Evolutionary conservation across 2,888 invertebrate genomes (phyloP), one percentile per base, ranked within the genome.

Genomic region (Catocala sponsa): DNA sequence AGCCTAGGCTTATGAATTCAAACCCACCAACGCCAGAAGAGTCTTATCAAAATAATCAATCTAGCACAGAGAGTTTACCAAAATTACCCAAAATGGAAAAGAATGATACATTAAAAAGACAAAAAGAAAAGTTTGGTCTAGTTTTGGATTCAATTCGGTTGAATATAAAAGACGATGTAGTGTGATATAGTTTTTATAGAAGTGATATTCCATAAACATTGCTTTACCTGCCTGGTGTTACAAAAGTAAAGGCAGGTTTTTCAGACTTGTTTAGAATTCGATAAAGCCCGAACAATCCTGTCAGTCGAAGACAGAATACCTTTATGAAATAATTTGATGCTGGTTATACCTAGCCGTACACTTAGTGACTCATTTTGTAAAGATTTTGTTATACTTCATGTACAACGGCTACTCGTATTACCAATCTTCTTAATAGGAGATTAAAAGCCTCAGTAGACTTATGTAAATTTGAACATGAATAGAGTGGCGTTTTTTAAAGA

Each of bases 51-150:
- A 86, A 88, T 0, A 90, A 90, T 42, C 78, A 78, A 6, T 90
- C 90, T 0, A 91, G 90, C 66, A 79, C 77, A 9, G 93, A 93
- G 50, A 92, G 90, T 73, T 80, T 90, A 80, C 62, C 84, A 2
- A 93, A 89, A 70, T 43, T 87, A 46, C 89, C 91, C 0, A 93
- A 92, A 79, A 78, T 89, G 63, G 91, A 92, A 43, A 94, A 91
- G 74, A 93, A 93, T 59, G 94, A 95, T 70, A 95, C 95, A 1
- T 76, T 95, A 46, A 91, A 90, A 62, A 76, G 94, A 70, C 94
- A 95, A 66, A 91, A 85, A 75, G 92, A 87, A 0, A 91, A 87
- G 68, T 95, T 91, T 66, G 84, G 91, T 66, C 90, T 81, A 78
- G 94, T 94, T 78, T 76, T 94, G 51, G 91, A 91, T 82, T 92